Percentiles rank a stretch among this genome's conserved stretches.
Conservation (phyloP, 1,140 invertebrate species). For the Caenorhabditis elegans region WBcel235 BX284606.5:5104501-5105000, state of each 20-base stretch:
- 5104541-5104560: conserved; percentile 16
- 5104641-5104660: conserved; percentile 10
- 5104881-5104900: conserved; percentile 36
- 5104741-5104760: conserved; percentile 32
- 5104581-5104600: conserved; percentile 40
- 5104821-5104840: conserved; percentile 35
- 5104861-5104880: conserved; percentile 12
- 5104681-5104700: conserved; percentile 33
- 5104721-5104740: conserved; percentile 32
- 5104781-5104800: conserved; percentile 39
- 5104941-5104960: conserved; percentile 36
- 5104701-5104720: conserved; percentile 17
- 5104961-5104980: not conserved
- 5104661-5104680: conserved; percentile 38
- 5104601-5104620: conserved; percentile 34
- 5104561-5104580: conserved; percentile 21
- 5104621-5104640: conserved; percentile 43
- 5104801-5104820: conserved; percentile 7
- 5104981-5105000: conserved; percentile 17
- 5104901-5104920: conserved; percentile 31
- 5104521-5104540: conserved; percentile 1
- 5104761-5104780: conserved; percentile 34
- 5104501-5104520: conserved; percentile 40
- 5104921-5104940: conserved; percentile 26
- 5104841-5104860: conserved; percentile 45